Evolutionary conservation across 2,113 vertebrate species (phyloP).

Genomic region (Sakesphorus luctuosus): DNA sequence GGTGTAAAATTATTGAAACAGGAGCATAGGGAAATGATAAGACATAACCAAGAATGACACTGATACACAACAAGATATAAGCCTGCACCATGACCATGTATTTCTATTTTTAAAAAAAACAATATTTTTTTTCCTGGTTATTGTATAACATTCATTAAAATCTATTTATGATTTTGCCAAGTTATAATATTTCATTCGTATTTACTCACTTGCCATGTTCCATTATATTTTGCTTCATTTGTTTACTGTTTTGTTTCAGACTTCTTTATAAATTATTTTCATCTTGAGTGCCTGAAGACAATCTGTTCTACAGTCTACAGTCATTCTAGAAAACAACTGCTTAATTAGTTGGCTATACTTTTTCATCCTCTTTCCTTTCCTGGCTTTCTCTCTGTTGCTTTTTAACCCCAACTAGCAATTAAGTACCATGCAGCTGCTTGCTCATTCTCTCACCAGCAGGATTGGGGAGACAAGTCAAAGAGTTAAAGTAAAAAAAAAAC

Average conservation of each 20-base stretch:
- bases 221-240: neutral
- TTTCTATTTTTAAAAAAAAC: neutral
- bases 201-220: neutral
- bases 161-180: neutral
- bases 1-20: neutral
- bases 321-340: neutral
- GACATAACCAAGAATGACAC: neutral
- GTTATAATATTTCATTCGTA: neutral
- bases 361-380: neutral
- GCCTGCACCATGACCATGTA: accelerated
- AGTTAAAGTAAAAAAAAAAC: neutral
- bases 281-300: neutral
- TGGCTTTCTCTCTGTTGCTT: neutral
- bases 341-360: constrained; percentile 12
- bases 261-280: neutral
- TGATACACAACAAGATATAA: neutral
- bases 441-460: neutral
- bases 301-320: neutral
- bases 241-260: neutral
- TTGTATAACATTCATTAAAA: neutral
- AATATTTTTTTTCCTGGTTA: neutral
- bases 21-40: neutral
- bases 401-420: neutral
- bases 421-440: neutral
- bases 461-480: neutral